Evolutionary conservation across 2,113 vertebrate genomes (phyloP).

Genomic region (Cacatua alba): DNA sequence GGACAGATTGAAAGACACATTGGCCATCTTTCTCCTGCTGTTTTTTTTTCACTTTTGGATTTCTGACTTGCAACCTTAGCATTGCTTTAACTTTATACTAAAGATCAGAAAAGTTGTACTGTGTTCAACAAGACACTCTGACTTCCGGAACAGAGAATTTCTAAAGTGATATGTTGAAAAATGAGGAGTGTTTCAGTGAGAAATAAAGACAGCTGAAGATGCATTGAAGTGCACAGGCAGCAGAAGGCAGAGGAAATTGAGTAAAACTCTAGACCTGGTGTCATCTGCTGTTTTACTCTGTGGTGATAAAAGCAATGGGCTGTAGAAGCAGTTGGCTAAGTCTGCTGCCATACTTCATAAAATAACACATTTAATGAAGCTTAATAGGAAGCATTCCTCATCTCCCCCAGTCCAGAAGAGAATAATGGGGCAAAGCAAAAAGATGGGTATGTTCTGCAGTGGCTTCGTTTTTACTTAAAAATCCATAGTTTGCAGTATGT

Average conservation of each 20-base stretch:
- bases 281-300: not conserved
- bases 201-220: not conserved
- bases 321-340: not conserved
- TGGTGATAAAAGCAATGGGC: not conserved
- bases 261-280: not conserved
- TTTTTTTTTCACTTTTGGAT: not conserved
- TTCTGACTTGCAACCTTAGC: not conserved
- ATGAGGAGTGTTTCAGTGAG: not conserved
- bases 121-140: not conserved
- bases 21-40: not conserved
- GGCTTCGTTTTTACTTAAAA: slow-evolving; percentile 29
- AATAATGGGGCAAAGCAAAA: not conserved
- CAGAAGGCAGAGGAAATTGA: not conserved
- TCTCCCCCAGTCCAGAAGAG: not conserved
- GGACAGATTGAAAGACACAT: not conserved
- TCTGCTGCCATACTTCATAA: not conserved
- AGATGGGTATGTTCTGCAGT: not conserved
- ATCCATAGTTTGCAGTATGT: not conserved
- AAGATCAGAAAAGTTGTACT: not conserved
- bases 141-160: not conserved
- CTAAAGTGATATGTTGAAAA: not conserved
- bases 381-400: not conserved
- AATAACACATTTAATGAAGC: not conserved
- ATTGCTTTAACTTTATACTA: not conserved
- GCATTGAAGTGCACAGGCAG: not conserved